Percentiles rank a stretch among this genome's conserved stretches.
These are phyloP conservation scores for Cisticola juncidis DNA, from an alignment of 2,113 vertebrate species.

Conservation along the genomic window DNA sequence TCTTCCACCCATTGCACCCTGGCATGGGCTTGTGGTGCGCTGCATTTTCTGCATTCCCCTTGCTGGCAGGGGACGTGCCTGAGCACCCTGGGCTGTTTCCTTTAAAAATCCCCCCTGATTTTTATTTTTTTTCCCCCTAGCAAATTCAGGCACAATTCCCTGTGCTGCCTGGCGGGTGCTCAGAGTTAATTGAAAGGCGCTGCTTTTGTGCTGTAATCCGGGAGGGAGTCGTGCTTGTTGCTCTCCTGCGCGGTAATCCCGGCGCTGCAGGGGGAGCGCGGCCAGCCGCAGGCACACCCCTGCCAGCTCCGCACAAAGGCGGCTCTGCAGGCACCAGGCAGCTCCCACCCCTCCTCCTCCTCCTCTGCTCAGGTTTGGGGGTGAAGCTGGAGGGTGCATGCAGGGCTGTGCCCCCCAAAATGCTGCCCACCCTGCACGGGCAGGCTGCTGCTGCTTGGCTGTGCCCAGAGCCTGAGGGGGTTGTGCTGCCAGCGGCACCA, in stretches of 20 bases:
- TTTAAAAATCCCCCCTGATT: not conserved
- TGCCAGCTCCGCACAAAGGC: not conserved
- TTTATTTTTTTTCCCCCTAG: not conserved
- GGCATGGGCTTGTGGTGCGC: rapidly evolving
- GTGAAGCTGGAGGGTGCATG: not conserved
- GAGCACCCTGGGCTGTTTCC: not conserved
- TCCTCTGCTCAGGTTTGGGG: not conserved
- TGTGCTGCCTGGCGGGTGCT: not conserved
- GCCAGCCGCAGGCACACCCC: not conserved
- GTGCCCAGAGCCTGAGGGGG: not conserved
- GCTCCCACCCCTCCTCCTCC: not conserved
- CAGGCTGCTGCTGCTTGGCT: not conserved
- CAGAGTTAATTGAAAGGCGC: slow-evolving; percentile 26
- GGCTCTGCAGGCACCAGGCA: rapidly evolving
- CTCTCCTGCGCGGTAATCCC: slow-evolving; percentile 21
- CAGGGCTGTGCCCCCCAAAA: not conserved
- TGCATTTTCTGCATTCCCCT: not conserved
- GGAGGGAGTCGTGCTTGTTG: not conserved
- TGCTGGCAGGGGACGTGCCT: not conserved
- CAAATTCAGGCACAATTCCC: not conserved
- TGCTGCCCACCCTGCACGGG: not conserved
- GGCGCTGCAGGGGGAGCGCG: not conserved
- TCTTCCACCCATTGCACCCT: not conserved
- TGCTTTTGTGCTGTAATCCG: slow-evolving; percentile 9
- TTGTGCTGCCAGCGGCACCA: not conserved